These are phyloP conservation scores for Mobula hypostoma DNA, from an alignment of 2,113 vertebrate species.

Conservation along the genomic window DNA sequence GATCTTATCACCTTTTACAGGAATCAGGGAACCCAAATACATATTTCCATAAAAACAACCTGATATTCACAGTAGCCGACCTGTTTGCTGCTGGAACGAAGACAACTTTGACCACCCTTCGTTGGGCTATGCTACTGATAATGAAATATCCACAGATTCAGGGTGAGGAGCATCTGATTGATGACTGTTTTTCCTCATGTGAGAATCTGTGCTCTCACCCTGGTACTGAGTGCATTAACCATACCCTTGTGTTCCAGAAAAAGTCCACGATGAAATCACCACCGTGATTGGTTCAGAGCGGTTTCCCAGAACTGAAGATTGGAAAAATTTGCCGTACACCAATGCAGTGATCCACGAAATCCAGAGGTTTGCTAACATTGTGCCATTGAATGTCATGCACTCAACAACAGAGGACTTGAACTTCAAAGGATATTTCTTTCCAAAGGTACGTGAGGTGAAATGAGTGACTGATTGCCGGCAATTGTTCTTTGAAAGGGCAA, in stretches of 20 bases:
- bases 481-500: not conserved
- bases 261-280: conserved; percentile 58
- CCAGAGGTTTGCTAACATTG: conserved; percentile 62
- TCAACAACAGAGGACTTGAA: conserved; percentile 46
- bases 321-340: conserved; percentile 62
- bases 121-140: conserved; percentile 56
- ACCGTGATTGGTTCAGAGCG: conserved; percentile 43
- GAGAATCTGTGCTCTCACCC: not conserved
- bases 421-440: conserved; percentile 60
- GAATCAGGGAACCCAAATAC: conserved; percentile 52
- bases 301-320: conserved; percentile 50
- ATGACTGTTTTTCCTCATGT: not conserved
- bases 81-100: conserved; percentile 64
- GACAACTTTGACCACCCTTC: conserved; percentile 62
- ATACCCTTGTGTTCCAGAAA: conserved; percentile 45
- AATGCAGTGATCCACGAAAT: conserved; percentile 50
- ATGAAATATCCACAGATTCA: conserved; percentile 61
- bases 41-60: conserved; percentile 58
- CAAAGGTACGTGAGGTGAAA: conserved; percentile 54
- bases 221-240: not conserved
- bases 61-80: conserved; percentile 55
- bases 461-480: not conserved
- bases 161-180: conserved; percentile 46
- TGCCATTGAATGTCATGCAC: conserved; percentile 56
- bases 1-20: conserved; percentile 43